phyloP scores from a whole-genome alignment of 2,888 invertebrate species.

The Drosophila prolongata region DNA sequence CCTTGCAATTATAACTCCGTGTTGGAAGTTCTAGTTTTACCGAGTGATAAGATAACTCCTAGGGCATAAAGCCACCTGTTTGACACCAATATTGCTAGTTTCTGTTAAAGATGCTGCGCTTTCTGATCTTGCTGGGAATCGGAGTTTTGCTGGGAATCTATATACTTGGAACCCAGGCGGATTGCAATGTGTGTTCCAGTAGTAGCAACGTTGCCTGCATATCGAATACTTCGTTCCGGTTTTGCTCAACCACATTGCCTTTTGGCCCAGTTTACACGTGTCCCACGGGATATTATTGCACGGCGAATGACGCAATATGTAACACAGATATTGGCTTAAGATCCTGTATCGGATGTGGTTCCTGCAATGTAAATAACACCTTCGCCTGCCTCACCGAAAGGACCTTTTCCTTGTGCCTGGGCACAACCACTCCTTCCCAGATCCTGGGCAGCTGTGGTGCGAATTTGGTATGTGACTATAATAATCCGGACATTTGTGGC shows the following conservation, averaged over 20 bases:
- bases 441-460: conserved; percentile 51
- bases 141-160: conserved; percentile 9
- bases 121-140: conserved; percentile 14
- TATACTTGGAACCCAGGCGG: conserved; percentile 14
- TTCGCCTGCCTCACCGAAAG: conserved; percentile 69
- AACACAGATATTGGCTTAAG: conserved; percentile 12
- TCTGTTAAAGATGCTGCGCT: conserved; percentile 23
- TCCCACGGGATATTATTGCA: conserved; percentile 55
- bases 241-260: conserved; percentile 49
- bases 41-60: conserved; percentile 20
- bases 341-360: conserved; percentile 61
- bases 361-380: conserved; percentile 49
- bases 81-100: conserved; percentile 11
- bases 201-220: conserved; percentile 58
- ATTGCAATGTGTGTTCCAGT: conserved; percentile 58
- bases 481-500: conserved; percentile 35
- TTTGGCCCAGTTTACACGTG: conserved; percentile 50
- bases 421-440: conserved; percentile 31
- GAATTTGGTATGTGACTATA: conserved; percentile 52
- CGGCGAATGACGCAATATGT: conserved; percentile 33
- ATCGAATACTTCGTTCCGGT: conserved; percentile 62
- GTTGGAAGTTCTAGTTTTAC: conserved; percentile 9
- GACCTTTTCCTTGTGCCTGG: conserved; percentile 68
- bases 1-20: conserved; percentile 8
- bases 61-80: conserved; percentile 17